Evolutionary conservation across 1,140 invertebrate genomes (phyloP).

Genomic region (Drosophila lacteicornis): DNA sequence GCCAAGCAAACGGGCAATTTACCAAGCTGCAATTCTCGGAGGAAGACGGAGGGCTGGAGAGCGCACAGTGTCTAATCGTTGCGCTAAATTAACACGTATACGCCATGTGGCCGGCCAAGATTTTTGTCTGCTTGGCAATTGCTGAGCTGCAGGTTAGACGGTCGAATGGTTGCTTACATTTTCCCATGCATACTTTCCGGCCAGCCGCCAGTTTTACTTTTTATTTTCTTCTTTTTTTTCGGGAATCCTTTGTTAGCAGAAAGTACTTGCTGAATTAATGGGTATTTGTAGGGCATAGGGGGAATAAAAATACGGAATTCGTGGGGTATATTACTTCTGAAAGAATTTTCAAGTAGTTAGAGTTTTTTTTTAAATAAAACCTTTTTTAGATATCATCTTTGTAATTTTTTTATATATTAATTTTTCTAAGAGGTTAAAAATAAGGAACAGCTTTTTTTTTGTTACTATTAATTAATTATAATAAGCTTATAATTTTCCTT

Average conservation of each 20-base stretch:
- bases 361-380: background rate
- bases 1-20: conserved; percentile 74
- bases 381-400: too few relatives aligned
- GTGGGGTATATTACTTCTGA: background rate
- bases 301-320: background rate
- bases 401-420: too few relatives aligned
- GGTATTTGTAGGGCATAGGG: conserved; percentile 1
- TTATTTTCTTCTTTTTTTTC: background rate
- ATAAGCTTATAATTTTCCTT: too few relatives aligned
- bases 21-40: conserved; percentile 46
- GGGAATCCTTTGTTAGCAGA: conserved; percentile 6
- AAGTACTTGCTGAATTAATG: conserved; percentile 7
- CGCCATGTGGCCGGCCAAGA: conserved; percentile 70
- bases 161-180: conserved; percentile 19
- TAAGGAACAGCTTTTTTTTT: too few relatives aligned
- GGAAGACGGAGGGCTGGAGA: background rate
- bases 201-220: conserved; percentile 1
- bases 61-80: conserved; percentile 66
- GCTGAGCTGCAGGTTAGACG: conserved; percentile 18
- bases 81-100: conserved; percentile 81
- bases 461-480: too few relatives aligned
- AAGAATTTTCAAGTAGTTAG: too few relatives aligned
- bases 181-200: conserved; percentile 19
- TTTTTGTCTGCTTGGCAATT: conserved; percentile 63
- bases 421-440: too few relatives aligned